Conservation (phyloP, 2,888 invertebrate genomes). For the Hyppa rectilinea region DNA sequence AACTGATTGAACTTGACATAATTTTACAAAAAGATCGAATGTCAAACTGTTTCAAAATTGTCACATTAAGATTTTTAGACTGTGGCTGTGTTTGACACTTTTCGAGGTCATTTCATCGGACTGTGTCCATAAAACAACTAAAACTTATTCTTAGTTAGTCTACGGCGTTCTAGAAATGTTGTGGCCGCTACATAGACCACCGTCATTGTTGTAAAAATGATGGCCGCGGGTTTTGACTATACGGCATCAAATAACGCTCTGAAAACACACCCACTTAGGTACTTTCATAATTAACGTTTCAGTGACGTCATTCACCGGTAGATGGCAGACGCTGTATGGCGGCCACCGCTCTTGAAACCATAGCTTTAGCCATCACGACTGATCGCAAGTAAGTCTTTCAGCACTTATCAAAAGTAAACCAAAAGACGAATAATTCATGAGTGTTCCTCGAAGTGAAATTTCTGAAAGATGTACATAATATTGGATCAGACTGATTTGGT, state of each 20-base stretch:
- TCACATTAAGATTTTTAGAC: not conserved
- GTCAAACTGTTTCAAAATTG: conserved; percentile 2
- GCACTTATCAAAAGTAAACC: conserved; percentile 13
- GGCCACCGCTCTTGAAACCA: too few relatives aligned
- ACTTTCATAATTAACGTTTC: too few relatives aligned
- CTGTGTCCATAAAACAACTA: conserved; percentile 7
- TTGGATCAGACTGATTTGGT: conserved; percentile 26
- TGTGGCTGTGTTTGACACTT: conserved; percentile 2
- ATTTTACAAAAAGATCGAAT: conserved; percentile 18
- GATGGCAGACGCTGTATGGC: too few relatives aligned
- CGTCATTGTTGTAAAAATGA: too few relatives aligned
- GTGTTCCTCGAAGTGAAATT: conserved; percentile 16
- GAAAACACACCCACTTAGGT: too few relatives aligned
- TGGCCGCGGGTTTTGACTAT: too few relatives aligned
- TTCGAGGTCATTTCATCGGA: conserved; percentile 1
- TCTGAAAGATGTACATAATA: conserved; percentile 25
- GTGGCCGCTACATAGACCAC: too few relatives aligned
- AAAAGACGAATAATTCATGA: conserved; percentile 38
- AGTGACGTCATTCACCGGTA: too few relatives aligned
- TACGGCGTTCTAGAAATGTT: too few relatives aligned
- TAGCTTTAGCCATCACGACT: not conserved
- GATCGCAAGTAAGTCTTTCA: not conserved
- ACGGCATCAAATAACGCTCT: too few relatives aligned
- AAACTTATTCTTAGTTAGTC: not conserved
- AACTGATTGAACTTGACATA: conserved; percentile 24